Evolutionary conservation across 37 sponge, comb jelly and placozoan genomes (phyloP), one percentile per base, ranked within the genome.

Genomic region (Crambe crambe): DNA sequence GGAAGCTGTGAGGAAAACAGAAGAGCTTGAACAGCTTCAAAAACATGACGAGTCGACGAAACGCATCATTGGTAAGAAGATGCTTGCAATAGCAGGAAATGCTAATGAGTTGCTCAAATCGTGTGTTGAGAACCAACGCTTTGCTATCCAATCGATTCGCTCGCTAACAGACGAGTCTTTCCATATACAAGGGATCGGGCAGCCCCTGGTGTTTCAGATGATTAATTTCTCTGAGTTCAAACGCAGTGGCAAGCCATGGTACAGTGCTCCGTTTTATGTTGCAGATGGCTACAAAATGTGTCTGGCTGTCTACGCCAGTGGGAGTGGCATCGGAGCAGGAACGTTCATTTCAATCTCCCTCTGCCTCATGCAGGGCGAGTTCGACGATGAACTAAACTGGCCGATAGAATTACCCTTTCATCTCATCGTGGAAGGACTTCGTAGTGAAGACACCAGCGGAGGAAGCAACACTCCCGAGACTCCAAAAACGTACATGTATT

Each of bases 231-330:
- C 85, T 0, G 81, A 86, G 68, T 79, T 62, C 36, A 86, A 86
- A 54, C 74, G 74, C 1, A 86, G 17, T 3, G 58, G 67, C 21
- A 86, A 80, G 58, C 35, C 38, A 18, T 79, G 80, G 80, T 79
- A 80, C 81, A 86, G 86, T 34, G 37, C 86, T 43, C 81, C 86
- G 1, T 76, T 87, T 61, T 87, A 81, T 39, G 72, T 80, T 9
- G 70, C 78, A 22, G 72, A 57, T 6, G 85, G 85, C 34, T 85
- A 85, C 78, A 85, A 85, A 36, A 85, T 85, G 85, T 85, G 85
- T n/a, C 60, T 85, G 21, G 78, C 78, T 21, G 63, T 85, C 26
- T 22, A 77, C 22, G 78, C 85, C 23, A 61, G 27, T 22, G 85
- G 85, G 3, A 70, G 15, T 5, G 85, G 85, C n/a, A 21, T 38